phyloP scores from a whole-genome alignment of 2,113 vertebrate species.

The Suncus etruscus region DNA sequence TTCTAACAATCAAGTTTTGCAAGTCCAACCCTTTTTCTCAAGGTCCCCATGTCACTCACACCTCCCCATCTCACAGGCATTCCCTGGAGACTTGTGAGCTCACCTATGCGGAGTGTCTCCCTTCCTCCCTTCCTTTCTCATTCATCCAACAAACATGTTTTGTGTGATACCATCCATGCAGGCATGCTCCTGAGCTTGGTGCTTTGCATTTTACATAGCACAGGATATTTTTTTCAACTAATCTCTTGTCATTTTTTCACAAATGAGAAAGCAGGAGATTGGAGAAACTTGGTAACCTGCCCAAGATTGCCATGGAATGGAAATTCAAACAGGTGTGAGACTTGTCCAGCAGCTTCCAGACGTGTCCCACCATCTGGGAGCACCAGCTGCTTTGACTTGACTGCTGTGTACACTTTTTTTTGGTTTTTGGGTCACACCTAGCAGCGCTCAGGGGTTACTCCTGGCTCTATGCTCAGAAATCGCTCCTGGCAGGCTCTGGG shows the following conservation, averaged over 20 bases:
- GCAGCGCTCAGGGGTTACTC: too few species aligned
- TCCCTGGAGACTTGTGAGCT: not conserved
- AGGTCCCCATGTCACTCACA: not conserved
- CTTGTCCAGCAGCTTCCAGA: not conserved
- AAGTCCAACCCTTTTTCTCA: not conserved
- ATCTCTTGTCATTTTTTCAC: not conserved
- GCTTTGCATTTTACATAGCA: too few species aligned
- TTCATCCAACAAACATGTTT: not conserved
- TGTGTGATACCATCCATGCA: not conserved
- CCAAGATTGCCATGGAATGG: not conserved
- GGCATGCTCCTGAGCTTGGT: not conserved
- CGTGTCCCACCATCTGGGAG: not conserved
- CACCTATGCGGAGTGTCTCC: not conserved
- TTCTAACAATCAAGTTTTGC: not conserved
- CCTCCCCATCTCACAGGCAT: not conserved
- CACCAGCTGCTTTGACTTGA: accelerated
- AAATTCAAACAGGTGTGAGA: not conserved
- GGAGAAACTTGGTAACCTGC: not conserved
- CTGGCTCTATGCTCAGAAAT: too few species aligned
- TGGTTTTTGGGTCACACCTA: too few species aligned
- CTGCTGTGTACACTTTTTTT: not conserved
- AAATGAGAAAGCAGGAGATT: not conserved
- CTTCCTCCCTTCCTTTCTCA: not conserved
- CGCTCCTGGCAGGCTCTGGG: too few species aligned
- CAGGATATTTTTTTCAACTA: not conserved